A percentile compares a stretch with the other conserved stretches of the same genome.
These are phyloP conservation scores for Nomia melanderi DNA, from an alignment of 1,140 invertebrate species.

Conservation along the genomic window DNA sequence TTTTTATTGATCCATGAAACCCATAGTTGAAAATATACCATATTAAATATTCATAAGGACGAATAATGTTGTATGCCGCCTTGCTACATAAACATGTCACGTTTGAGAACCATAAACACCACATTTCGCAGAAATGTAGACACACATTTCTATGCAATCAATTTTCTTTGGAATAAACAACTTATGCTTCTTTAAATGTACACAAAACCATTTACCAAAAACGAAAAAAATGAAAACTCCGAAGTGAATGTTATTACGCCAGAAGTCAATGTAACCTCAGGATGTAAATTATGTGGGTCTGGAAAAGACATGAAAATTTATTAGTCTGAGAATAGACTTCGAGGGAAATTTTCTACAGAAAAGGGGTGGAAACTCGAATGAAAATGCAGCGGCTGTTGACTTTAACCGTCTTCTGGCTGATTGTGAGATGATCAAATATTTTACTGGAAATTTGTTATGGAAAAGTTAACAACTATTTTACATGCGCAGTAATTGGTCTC, in stretches of 20 bases:
- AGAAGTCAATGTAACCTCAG: neutral
- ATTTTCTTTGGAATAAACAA: too few species aligned
- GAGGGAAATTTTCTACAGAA: neutral
- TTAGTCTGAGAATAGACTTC: neutral
- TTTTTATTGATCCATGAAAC: too few species aligned
- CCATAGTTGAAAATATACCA: too few species aligned
- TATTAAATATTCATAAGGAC: too few species aligned
- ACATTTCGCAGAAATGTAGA: too few species aligned
- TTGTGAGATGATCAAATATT: conserved; percentile 11
- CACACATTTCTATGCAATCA: too few species aligned
- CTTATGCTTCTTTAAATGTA: too few species aligned
- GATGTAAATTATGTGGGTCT: neutral
- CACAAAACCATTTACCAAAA: neutral
- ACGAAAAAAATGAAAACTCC: neutral
- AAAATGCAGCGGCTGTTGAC: neutral
- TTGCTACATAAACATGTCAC: too few species aligned
- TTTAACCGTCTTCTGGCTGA: neutral
- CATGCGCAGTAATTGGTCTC: too few species aligned
- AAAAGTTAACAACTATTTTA: too few species aligned
- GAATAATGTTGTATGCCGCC: too few species aligned
- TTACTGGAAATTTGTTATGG: neutral
- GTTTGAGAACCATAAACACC: too few species aligned
- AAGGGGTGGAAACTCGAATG: neutral
- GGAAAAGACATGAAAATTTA: conserved; percentile 25
- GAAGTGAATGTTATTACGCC: neutral